Percentiles rank a stretch among this genome's conserved stretches.
phyloP scores from a whole-genome alignment of 1,140 invertebrate species.

The Apis florea region DNA sequence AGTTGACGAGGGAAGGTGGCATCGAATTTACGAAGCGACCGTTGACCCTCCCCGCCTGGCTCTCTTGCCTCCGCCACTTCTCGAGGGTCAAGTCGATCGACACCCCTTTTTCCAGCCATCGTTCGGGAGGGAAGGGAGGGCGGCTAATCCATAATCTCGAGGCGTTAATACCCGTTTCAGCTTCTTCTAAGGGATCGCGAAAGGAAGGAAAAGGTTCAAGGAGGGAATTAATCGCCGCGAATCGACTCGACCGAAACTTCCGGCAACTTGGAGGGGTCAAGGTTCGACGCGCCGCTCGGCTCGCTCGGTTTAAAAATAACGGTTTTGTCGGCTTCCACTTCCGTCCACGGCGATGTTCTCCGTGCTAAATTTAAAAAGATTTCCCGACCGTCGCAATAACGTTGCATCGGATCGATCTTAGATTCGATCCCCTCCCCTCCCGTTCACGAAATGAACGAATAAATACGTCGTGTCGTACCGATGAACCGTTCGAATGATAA shows the following conservation, averaged over 20 bases:
- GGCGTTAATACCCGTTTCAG: not conserved
- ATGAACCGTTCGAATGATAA: constrained; percentile 30
- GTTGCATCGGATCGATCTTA: too few species aligned
- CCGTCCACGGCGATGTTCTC: not conserved
- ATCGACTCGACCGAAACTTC: not conserved
- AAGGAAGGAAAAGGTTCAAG: not conserved
- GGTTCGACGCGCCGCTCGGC: not conserved
- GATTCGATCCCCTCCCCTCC: too few species aligned
- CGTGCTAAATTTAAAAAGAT: not conserved
- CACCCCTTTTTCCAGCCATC: not conserved
- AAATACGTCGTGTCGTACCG: too few species aligned
- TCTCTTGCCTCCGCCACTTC: too few species aligned
- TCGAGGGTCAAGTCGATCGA: too few species aligned
- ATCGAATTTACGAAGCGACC: not conserved
- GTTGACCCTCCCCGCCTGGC: constrained; percentile 8
- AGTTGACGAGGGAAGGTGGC: not conserved
- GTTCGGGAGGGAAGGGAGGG: not conserved
- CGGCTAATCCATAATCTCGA: constrained; percentile 16
- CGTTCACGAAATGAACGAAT: too few species aligned
- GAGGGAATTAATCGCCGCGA: constrained; percentile 1
- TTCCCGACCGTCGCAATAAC: not conserved
- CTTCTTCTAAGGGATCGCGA: not conserved
- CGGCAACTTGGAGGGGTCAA: not conserved
- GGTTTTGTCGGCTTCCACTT: not conserved
- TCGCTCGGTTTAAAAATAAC: not conserved